Conservation (phyloP, 2,113 vertebrate species). For the Dicentrarchus labrax region DNA sequence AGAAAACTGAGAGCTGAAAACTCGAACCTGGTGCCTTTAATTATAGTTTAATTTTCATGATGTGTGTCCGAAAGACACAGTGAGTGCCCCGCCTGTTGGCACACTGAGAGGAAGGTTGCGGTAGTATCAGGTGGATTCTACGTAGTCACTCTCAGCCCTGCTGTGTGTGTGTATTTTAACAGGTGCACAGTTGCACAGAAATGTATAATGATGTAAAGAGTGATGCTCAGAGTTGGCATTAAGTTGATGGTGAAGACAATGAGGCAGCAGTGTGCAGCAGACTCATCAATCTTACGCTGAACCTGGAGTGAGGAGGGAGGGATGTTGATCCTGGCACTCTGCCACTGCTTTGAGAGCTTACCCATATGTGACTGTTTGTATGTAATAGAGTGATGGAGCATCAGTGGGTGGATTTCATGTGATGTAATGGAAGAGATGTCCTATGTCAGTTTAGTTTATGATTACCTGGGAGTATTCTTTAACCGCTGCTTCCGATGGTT, state of each 20-base stretch:
- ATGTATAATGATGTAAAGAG: conserved; percentile 44
- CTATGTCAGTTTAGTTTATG: conserved; percentile 17
- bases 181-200: conserved; percentile 46
- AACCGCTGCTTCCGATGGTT: neutral
- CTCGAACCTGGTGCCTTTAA: conserved; percentile 31
- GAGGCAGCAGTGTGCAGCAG: conserved; percentile 49
- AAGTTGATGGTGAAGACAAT: conserved; percentile 33
- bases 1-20: conserved; percentile 31
- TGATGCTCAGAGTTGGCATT: conserved; percentile 48
- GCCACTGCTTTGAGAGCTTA: conserved; percentile 45
- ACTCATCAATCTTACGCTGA: conserved; percentile 64
- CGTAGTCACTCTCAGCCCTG: conserved; percentile 1
- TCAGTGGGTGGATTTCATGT: conserved; percentile 38
- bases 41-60: conserved; percentile 33
- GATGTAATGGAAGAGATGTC: conserved; percentile 25
- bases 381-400: conserved; percentile 34
- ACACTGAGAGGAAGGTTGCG: conserved; percentile 7
- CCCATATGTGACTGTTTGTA: conserved; percentile 48
- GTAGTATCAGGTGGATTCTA: conserved; percentile 49
- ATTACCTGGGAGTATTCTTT: conserved; percentile 22
- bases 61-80: conserved; percentile 25
- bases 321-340: conserved; percentile 69
- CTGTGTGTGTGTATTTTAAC: conserved; percentile 49
- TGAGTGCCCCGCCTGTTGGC: conserved; percentile 35
- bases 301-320: conserved; percentile 35